phyloP scores from a whole-genome alignment of 1,140 invertebrate genomes.

The Lineus longissimus region DNA sequence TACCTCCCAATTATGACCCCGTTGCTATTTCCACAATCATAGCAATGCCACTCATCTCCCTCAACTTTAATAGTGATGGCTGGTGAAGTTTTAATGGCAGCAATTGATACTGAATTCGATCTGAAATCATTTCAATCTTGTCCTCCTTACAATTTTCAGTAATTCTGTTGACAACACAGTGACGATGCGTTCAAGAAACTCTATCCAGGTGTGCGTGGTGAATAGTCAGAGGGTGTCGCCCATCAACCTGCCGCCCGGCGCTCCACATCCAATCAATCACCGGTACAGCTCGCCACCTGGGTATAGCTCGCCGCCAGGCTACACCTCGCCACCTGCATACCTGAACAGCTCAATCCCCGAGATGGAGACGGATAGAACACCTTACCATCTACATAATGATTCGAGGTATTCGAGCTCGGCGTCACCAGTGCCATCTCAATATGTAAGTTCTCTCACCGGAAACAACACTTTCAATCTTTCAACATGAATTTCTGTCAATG shows the following conservation, averaged over 20 bases:
- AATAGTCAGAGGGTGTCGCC: conserved; percentile 19
- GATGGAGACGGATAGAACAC: conserved; percentile 14
- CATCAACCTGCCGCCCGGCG: not conserved
- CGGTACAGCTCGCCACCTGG: conserved; percentile 7
- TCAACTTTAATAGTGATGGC: no score
- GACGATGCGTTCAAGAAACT: not conserved
- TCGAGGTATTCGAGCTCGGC: not conserved
- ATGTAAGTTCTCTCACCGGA: conserved; percentile 1
- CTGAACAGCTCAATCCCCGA: conserved; percentile 14
- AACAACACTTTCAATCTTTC: no score
- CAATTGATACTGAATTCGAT: no score
- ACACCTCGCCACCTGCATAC: not conserved
- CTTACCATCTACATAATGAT: conserved; percentile 10
- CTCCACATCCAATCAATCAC: not conserved
- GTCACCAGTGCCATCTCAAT: not conserved
- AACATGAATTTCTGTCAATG: no score
- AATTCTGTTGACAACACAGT: no score
- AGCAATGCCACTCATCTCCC: no score
- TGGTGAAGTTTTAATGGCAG: no score
- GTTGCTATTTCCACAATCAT: no score
- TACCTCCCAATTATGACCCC: no score
- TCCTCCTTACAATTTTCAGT: no score
- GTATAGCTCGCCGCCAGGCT: not conserved
- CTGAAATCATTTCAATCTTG: no score
- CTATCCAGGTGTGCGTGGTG: conserved; percentile 41